Evolutionary conservation across 2,888 invertebrate species (phyloP), one percentile per base, ranked within the genome.

Genomic region (Phaonia tiefii): DNA sequence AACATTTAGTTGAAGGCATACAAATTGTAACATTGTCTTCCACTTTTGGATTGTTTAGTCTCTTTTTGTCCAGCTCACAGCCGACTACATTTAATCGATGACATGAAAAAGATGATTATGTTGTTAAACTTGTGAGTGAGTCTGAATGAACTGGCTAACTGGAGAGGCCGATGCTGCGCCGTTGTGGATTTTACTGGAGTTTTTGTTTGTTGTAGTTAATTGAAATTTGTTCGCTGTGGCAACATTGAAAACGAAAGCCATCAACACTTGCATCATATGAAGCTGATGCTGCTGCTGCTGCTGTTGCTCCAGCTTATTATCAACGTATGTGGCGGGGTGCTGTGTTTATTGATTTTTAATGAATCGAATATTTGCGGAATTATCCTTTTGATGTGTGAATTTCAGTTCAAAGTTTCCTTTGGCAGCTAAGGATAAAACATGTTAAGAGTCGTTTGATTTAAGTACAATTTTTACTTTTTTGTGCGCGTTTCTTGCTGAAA

Each of bases 331-430:
- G 20, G 20, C 20, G 51, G 51, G 17, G 76, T 80, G 75, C 71
- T 75, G 81, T 84, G 85, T 87, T 88, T 89, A 88, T 88, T 88
- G 88, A 88, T 88, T 88, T 87, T 88, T 88, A 88, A 88, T 88
- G 88, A 89, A 88, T 83, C 86, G 82, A 83, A 83, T 84, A 86
- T 82, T 83, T 80, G 84, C 84, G 85, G 84, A 74, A 80, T 78
- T 83, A 84, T 83, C 76, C 81, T 83, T 85, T 86, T 84, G 84
- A 84, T 79, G 82, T 80, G 75, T 60, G 67, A 74, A 77, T 74
- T 75, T 69, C 17, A 67, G 67, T 39, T 58, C 17, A 37, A 42
- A 72, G 25, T 51, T 15, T 17, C 8, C 3, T 44, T 5, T 15
- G 46, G 51, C 11, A 3, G 31, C 54, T 13, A 25, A 54, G 54